Evolutionary conservation across 2,888 invertebrate species (phyloP), one percentile per base, ranked within the genome.

Genomic region (Stomorhina lunata): DNA sequence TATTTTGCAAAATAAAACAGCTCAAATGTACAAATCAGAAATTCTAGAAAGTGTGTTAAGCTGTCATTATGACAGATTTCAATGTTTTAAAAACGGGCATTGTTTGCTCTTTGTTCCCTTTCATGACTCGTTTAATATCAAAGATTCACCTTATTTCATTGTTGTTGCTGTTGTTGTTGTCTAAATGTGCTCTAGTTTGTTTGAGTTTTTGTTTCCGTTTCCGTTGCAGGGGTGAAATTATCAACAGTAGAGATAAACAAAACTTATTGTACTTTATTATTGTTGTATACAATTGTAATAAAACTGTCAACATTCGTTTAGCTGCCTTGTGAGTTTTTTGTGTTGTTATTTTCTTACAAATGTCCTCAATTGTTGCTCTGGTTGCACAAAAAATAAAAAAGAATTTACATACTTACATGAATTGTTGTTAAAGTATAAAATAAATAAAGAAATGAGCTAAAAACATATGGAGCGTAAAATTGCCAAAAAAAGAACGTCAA

Each of bases 291-390:
- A 34, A 53, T 68, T 80, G 45, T 63, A 69, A 75, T 43, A 75
- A 80, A 80, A 75, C 68, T 76, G 55, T 59, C 45, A 66, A 34
- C 72, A 27, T 55, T 76, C 69, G n/a, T 50, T 55, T 40, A 27
- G 4, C n/a, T 25, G n/a, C 1, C 9, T 20, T 20, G 12, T 1
- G 15, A 25, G 9, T 65, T 29, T 25, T 20, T n/a, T n/a, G n/a
- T 43, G 17, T 27, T 29, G 43, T 71, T 43, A 12, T 34, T 57
- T 37, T 12, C 15, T 2, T 17, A 17, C 20, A 45, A 22, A 63
- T 76, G 59, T 34, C 43, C 59, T 29, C 27, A 37, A 45, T 53
- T 69, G 63, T 68, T 22, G 12, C 59, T 25, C n/a, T n/a, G n/a
- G n/a, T 22, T 57, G 12, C 10, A 7, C 45, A 45, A 43, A 43